Evolutionary conservation across 2,113 vertebrate species (phyloP).

Genomic region (Ptychochromis oligacanthus): DNA sequence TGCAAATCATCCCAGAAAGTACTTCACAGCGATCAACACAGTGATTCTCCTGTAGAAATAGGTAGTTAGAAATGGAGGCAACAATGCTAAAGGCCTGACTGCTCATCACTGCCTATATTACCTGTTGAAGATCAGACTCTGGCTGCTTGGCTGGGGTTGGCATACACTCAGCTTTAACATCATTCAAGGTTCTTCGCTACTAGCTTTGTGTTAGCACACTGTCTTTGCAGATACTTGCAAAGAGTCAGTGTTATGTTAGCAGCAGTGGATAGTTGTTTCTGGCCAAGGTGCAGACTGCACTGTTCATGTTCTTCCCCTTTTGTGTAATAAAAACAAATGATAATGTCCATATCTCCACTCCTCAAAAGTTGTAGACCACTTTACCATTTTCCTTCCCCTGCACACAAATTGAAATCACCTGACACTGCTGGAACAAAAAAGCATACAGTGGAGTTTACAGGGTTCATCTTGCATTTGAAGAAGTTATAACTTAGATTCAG

Average conservation of each 20-base stretch:
- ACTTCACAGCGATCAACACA: accelerated
- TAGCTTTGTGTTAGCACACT: background rate
- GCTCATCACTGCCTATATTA: background rate
- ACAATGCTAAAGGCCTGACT: accelerated
- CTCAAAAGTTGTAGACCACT: background rate
- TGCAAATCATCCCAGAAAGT: background rate
- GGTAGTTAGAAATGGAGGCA: background rate
- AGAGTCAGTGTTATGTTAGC: background rate
- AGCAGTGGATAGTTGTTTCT: background rate
- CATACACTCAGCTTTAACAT: background rate
- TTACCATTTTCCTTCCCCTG: background rate
- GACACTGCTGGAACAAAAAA: background rate
- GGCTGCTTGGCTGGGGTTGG: background rate
- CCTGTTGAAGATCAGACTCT: background rate
- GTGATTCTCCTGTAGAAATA: background rate
- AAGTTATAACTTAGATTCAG: background rate
- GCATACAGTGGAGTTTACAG: background rate
- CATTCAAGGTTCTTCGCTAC: background rate
- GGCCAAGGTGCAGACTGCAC: background rate
- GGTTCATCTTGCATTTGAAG: background rate
- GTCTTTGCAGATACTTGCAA: background rate
- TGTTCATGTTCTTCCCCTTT: background rate
- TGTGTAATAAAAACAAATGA: accelerated
- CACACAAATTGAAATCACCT: background rate
- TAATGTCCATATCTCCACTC: too few species aligned